These are phyloP conservation scores for Mirounga angustirostris DNA, from an alignment of 2,113 vertebrate genomes.

Conservation along the genomic window DNA sequence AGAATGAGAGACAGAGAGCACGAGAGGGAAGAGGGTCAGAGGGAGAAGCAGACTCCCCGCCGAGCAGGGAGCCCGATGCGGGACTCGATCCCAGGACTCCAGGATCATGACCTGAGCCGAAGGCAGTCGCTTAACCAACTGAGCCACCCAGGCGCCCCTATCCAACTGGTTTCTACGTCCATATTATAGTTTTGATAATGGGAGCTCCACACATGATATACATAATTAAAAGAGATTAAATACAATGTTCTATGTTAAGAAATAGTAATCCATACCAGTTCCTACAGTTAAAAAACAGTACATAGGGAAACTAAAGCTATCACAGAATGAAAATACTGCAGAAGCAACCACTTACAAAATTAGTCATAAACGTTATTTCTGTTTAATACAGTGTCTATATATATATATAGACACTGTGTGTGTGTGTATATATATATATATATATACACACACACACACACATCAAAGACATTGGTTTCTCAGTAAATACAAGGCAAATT, in stretches of 20 bases:
- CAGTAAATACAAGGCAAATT: not conserved
- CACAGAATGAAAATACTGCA: not conserved
- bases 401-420: too few species aligned
- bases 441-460: too few species aligned
- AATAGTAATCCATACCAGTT: not conserved
- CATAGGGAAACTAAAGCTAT: not conserved
- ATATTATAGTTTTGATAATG: not conserved
- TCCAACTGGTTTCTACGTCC: not conserved
- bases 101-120: too few species aligned
- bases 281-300: not conserved
- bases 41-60: too few species aligned
- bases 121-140: too few species aligned
- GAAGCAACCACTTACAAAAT: conserved; percentile 7
- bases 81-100: too few species aligned
- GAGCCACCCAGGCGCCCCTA: too few species aligned
- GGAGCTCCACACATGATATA: not conserved
- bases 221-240: not conserved
- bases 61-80: too few species aligned
- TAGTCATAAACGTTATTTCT: not conserved
- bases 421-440: too few species aligned
- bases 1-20: too few species aligned
- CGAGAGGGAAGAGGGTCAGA: too few species aligned
- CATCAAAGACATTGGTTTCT: not conserved
- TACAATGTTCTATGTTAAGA: not conserved
- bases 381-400: not conserved